phyloP scores from a whole-genome alignment of 2,113 vertebrate genomes.

The Aldabrachelys gigantea region DNA sequence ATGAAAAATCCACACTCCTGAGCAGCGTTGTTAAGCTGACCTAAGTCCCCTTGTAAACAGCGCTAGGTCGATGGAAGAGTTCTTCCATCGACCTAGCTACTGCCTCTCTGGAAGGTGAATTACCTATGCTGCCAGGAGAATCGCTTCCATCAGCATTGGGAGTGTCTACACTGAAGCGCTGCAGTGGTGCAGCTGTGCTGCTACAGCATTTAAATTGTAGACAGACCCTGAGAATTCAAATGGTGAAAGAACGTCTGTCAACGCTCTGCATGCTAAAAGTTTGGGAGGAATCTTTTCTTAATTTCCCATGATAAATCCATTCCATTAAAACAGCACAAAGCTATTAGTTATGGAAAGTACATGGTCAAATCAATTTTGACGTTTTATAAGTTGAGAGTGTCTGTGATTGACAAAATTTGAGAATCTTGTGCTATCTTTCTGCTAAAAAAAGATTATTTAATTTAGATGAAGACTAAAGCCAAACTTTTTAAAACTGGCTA shows the following conservation, averaged over 20 bases:
- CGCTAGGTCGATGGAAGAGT: neutral
- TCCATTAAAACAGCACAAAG: neutral
- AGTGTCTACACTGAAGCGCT: no score
- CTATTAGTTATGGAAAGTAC: neutral
- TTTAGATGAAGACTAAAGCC: neutral
- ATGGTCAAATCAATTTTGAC: neutral
- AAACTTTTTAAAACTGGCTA: neutral
- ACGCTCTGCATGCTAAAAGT: neutral
- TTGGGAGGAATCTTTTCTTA: neutral
- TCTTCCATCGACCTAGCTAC: neutral
- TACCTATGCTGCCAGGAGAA: no score
- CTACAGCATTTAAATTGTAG: no score
- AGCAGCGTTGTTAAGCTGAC: neutral
- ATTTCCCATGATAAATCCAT: neutral
- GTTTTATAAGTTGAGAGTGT: neutral
- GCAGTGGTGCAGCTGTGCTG: no score
- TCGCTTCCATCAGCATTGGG: no score
- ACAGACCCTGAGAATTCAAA: neutral
- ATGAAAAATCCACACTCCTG: neutral
- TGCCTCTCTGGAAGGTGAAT: no score
- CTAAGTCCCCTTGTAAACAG: neutral
- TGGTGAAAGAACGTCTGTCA: neutral
- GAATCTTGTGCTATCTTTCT: neutral
- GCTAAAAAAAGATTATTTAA: neutral
- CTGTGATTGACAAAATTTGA: neutral